These are phyloP conservation scores for Molanna angustata DNA, from an alignment of 2,888 invertebrate genomes.

Conservation along the genomic window DNA sequence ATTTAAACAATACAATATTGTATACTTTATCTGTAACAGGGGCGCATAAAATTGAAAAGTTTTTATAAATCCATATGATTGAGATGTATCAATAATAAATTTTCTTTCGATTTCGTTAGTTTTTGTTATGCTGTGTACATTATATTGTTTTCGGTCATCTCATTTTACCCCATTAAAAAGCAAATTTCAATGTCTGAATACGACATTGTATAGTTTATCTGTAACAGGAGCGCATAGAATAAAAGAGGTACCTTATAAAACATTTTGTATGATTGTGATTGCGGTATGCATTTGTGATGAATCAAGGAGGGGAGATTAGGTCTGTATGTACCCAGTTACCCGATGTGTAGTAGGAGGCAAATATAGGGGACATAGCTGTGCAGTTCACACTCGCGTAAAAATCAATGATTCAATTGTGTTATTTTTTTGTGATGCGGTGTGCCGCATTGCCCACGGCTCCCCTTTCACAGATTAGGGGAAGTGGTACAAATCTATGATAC, in stretches of 20 bases:
- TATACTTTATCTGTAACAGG: too few species aligned
- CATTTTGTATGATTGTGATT: neutral
- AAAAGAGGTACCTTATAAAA: constrained; percentile 5
- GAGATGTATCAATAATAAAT: too few species aligned
- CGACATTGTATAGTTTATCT: neutral
- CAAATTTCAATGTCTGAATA: too few species aligned
- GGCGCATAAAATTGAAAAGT: too few species aligned
- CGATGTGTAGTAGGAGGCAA: neutral
- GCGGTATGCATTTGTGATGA: too few species aligned
- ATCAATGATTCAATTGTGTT: constrained; percentile 34
- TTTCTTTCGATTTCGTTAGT: too few species aligned
- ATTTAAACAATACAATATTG: too few species aligned
- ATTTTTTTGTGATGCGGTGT: constrained; percentile 29
- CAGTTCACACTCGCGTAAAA: constrained; percentile 33
- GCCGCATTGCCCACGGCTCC: constrained; percentile 25
- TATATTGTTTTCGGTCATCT: too few species aligned
- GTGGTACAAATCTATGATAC: constrained; percentile 14
- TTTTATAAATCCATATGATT: too few species aligned
- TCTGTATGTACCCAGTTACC: too few species aligned
- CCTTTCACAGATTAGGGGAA: constrained; percentile 10
- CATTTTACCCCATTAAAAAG: too few species aligned
- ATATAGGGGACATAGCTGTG: constrained; percentile 20
- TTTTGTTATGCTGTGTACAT: too few species aligned
- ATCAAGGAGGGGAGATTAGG: constrained; percentile 16
- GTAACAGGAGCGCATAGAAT: constrained; percentile 7